These are phyloP conservation scores for Drosophila tropicalis DNA, from an alignment of 1,140 invertebrate genomes.

Conservation along the genomic window DNA sequence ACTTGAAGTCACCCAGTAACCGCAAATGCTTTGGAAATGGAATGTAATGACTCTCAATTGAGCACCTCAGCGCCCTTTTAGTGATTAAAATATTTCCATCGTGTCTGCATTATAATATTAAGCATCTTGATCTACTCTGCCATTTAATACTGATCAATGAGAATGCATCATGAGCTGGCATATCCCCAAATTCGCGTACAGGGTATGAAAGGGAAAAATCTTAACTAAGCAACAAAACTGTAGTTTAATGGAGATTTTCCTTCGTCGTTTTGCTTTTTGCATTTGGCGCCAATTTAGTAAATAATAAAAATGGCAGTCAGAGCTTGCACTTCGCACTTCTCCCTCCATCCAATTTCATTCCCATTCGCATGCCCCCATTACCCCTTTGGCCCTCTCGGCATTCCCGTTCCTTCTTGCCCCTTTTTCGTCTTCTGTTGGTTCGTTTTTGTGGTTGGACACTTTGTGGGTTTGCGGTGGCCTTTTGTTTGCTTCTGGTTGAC, in stretches of 20 bases:
- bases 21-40: neutral
- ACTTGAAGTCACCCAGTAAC: neutral
- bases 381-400: neutral
- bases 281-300: conserved; percentile 79
- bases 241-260: conserved; percentile 66
- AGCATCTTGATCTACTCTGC: too few species aligned
- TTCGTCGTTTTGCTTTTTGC: conserved; percentile 67
- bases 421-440: conserved; percentile 23
- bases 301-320: conserved; percentile 76
- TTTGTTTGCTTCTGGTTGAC: conserved; percentile 70
- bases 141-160: too few species aligned
- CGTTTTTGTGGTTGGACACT: conserved; percentile 64
- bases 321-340: conserved; percentile 70
- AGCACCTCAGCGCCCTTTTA: neutral
- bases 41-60: neutral
- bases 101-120: too few species aligned
- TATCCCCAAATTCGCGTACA: neutral
- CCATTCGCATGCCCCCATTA: conserved; percentile 17
- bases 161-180: too few species aligned
- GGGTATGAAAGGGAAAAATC: conserved; percentile 25
- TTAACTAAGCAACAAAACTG: conserved; percentile 57
- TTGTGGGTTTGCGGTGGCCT: conserved; percentile 67
- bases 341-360: conserved; percentile 3
- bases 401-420: conserved; percentile 12
- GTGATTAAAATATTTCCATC: neutral